phyloP scores from a whole-genome alignment of 2,888 invertebrate species.

The Alloscopus bannaensis region DNA sequence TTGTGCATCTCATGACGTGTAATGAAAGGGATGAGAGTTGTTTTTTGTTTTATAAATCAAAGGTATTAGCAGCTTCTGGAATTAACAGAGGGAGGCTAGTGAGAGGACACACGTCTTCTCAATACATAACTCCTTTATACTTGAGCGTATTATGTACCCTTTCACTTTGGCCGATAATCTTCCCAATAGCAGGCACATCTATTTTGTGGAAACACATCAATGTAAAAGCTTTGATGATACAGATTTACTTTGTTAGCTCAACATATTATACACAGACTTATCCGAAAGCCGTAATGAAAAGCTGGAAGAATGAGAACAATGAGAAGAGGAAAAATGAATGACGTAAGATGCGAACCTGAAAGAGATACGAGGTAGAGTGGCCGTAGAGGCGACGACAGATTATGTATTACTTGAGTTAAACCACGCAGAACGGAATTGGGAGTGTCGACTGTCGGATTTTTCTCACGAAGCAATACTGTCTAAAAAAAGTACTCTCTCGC shows the following conservation, averaged over 20 bases:
- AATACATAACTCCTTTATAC: no score
- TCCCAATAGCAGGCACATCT: no score
- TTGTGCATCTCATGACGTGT: constrained; percentile 23
- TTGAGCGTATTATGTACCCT: not conserved
- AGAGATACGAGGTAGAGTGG: constrained; percentile 11
- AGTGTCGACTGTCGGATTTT: constrained; percentile 54
- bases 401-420: constrained; percentile 32
- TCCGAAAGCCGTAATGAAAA: constrained; percentile 7
- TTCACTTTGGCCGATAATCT: no score
- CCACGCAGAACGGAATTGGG: constrained; percentile 54
- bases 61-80: constrained; percentile 54
- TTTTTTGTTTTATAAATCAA: constrained; percentile 55
- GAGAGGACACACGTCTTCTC: not conserved
- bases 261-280: no score
- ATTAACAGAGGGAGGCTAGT: constrained; percentile 39
- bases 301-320: not conserved
- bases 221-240: no score
- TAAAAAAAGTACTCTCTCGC: no score
- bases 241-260: no score
- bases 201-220: no score
- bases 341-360: not conserved
- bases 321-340: not conserved
- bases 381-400: constrained; percentile 23
- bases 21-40: constrained; percentile 39
- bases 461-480: constrained; percentile 33